Evolutionary conservation across 2,113 vertebrate genomes (phyloP).

Genomic region (Saguinus midas): DNA sequence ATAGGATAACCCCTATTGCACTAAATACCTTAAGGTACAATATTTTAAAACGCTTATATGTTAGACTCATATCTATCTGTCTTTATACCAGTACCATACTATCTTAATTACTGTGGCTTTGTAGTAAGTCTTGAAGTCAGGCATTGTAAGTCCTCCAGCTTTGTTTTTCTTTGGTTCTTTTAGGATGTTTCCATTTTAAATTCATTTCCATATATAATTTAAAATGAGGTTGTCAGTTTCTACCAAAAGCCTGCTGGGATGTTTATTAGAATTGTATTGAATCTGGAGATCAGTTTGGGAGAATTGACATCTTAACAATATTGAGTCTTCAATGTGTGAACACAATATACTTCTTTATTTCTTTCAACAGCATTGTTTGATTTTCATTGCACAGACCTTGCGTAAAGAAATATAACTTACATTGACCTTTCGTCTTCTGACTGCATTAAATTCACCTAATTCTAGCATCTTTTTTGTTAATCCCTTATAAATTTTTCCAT

Average conservation of each 20-base stretch:
- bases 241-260: background rate
- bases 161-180: conserved; percentile 18
- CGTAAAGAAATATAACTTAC: background rate
- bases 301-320: background rate
- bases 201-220: background rate
- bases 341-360: background rate
- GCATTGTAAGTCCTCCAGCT: background rate
- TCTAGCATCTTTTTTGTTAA: background rate
- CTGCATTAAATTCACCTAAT: background rate
- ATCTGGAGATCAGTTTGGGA: background rate
- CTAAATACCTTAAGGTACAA: background rate
- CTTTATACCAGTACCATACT: background rate
- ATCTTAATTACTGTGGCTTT: background rate
- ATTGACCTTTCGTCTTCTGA: background rate
- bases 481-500: background rate
- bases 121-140: background rate
- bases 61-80: background rate
- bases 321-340: background rate
- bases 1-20: background rate
- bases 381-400: background rate
- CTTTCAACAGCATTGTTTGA: background rate
- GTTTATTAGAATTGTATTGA: background rate
- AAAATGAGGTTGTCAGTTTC: background rate
- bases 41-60: background rate
- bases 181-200: background rate